Base-by-base conservation (phyloP, 2,888 invertebrate species). In the Scaptodrosophila latifasciaeformis region DNA sequence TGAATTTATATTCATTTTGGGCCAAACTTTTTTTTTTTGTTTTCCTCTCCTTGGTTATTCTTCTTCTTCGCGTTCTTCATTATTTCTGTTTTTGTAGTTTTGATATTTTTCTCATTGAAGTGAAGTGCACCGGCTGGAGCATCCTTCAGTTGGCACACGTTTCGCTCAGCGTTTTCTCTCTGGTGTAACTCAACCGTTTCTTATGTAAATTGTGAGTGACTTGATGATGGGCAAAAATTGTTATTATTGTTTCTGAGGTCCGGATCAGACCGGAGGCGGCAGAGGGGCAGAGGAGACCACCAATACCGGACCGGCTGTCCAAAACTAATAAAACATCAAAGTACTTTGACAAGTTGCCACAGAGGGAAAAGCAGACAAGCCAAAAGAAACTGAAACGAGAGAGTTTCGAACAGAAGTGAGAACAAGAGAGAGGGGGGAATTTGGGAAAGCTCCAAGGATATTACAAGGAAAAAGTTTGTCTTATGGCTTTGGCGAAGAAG, bases 241-340 rank as follows among this genome's bases (percentile, higher is more conserved):
- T 34, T 34, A 13, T n/a, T 34, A 12, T 27, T 34, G 34, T 34
- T 34, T 34, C 7, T 12, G 15, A 15, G 12, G 34, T 15, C 13
- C 34, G 13, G 2, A 7, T 15, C 12, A 4, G 13, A 34, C 34
- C 15, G 12, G 34, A 34, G 12, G 34, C 34, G 12, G 34, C n/a
- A n/a, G n/a, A n/a, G n/a, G n/a, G n/a, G n/a, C n/a, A n/a, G n/a
- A n/a, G n/a, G n/a, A n/a, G n/a, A 34, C 34, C 34, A 34, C 13
- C 34, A 7, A n/a, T 6, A 34, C 31, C 31, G 35, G 35, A 13
- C 35, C 35, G 17, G 17, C 44, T 42, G 56, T 54, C 67, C 40
- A 58, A 79, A 72, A 79, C 72, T 74, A 74, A 74, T 74, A 74
- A 79, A 79, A 74, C 80, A 77, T 79, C 80, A 79, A 70, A 71